Evolutionary conservation across 1,140 invertebrate genomes (phyloP), one percentile per base, ranked within the genome.

Genomic region (Bactericera cockerelli): DNA sequence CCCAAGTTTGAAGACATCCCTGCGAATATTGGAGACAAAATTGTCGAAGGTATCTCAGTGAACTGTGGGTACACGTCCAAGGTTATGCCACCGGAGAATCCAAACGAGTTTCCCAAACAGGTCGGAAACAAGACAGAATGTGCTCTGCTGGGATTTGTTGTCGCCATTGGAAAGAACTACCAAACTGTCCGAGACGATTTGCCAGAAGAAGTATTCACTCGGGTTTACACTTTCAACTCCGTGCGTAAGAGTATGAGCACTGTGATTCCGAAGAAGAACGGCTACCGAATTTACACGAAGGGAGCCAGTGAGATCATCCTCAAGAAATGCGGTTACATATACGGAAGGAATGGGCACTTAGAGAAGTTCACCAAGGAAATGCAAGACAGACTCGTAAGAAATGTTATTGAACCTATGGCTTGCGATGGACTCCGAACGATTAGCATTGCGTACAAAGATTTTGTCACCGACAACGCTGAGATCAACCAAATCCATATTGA

Each of bases 121-220:
- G 85, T 99, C 62, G 96, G 96, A 61, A 99, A 99, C 79, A 99
- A 99, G 77, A 99, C 97, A 55, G 97, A 99, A 75, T 99, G 97
- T 78, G 81, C 93, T 55, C 79, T 99, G 61, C n/a, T n/a, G n/a
- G 95, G 95, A 58, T 99, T 99, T 77, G 89, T 99, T 42, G 69
- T 87, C 62, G 87, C 81, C 58, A 72, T 99, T 60, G 89, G 89
- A 56, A 89, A 93, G 73, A 93, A 83, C 72, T 98, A 98, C 76
- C 89, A 97, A 70, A 80, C 81, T 2, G 79, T 96, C 61, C 80
- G 96, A 55, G 89, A 95, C 68, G 81, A 91, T 68, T 79, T 83
- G 65, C 86, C 96, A 25, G 95, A 99, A 76, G 93, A 98, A 74
- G 85, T 80, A 26, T 89, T 99, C 71, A 91, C 90, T 39, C 82